Evolutionary conservation across 2,113 vertebrate species (phyloP).

Genomic region (Struthidea cinerea): DNA sequence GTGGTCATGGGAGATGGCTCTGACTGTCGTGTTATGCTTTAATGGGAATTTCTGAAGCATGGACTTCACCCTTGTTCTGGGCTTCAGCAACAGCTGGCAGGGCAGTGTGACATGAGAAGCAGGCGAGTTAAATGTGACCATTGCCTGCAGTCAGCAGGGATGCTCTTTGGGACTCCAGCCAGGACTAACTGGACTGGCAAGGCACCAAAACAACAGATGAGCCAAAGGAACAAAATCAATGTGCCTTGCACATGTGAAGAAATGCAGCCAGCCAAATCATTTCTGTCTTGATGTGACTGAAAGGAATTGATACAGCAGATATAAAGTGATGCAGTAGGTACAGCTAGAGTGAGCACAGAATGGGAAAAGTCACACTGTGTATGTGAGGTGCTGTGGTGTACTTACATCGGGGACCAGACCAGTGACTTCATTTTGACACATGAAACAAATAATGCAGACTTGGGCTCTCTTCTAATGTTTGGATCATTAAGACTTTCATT

Average conservation of each 20-base stretch:
- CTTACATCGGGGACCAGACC: no score
- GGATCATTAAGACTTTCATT: background rate
- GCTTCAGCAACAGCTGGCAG: background rate
- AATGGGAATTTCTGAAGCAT: background rate
- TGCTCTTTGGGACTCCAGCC: background rate
- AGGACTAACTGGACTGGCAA: background rate
- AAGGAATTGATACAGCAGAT: background rate
- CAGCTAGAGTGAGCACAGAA: background rate
- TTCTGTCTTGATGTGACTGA: background rate
- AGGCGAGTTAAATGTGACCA: background rate
- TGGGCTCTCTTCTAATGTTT: background rate
- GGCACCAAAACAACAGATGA: background rate
- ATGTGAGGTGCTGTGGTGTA: accelerated
- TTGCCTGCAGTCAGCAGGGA: background rate
- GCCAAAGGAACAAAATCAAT: background rate
- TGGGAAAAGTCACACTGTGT: background rate
- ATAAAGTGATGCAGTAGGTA: background rate
- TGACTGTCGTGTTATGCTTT: background rate
- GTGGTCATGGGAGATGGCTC: accelerated
- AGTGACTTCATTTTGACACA: background rate
- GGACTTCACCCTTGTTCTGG: background rate
- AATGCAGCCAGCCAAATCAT: background rate
- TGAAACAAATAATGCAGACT: background rate
- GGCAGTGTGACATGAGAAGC: background rate
- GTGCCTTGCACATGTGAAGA: background rate